Base-by-base conservation (phyloP, 2,113 vertebrate genomes). In the Noctilio leporinus region DNA sequence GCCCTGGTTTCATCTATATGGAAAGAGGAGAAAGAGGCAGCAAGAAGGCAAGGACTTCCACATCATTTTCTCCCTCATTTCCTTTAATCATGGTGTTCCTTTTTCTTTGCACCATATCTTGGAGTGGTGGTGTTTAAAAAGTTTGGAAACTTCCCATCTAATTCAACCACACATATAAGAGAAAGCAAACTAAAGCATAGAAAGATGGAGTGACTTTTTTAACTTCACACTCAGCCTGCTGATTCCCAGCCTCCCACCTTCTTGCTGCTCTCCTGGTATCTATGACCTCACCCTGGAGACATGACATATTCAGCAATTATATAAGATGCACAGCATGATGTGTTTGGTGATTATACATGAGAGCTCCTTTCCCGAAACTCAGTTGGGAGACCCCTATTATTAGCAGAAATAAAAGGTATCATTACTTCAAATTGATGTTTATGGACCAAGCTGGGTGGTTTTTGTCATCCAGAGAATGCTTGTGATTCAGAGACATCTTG, bases 11-110 rank as follows among this genome's bases (percentile, higher is more conserved):
- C 45, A 40, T 15, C 33, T 17, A 14, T 15, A 53, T 62, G 55
- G 30, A 49, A 43, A 38, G 33, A 62, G 51, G 28, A 3, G 45
- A 17, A 2, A 2, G 10, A 2, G 16, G 7, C 9, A 69, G 55
- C 11, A 10, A 51, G 22, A 26, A 22, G 2, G 2, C 7, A 1
- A 57, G 7, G 15, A 6, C 26, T 35, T 49, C 8, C 12, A 4
- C 11, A 0, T 47, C 11, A 4, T 5, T 38, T 88, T 51, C 51
- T 82, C 69, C 20, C 51, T 92, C 1, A 0, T 1, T 30, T 72
- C 14, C 57, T 69, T 43, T 59, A 38, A 40, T 26, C 43, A 84
- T 3, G 26, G 35, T 4, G n/a, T 62, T 65, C 75, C 17, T 51
- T 26, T 86, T 40, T 43, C 38, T 72, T 49, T 57, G 16, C 38